These are phyloP conservation scores for Psettodes erumei DNA, from an alignment of 2,113 vertebrate species.

Conservation along the genomic window DNA sequence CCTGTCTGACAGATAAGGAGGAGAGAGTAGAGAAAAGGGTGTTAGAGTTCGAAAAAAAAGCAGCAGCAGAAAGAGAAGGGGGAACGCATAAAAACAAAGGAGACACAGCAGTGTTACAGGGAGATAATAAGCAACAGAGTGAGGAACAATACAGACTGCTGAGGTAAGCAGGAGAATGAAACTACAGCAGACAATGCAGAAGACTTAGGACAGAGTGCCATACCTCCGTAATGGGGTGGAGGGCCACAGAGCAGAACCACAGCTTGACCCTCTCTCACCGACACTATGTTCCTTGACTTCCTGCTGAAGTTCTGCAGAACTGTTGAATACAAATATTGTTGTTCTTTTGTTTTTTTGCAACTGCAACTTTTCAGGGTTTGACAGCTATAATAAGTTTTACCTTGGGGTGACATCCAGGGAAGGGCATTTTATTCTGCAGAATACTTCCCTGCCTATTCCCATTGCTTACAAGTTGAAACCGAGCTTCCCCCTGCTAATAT, in stretches of 20 bases:
- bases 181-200: slow-evolving; percentile 37
- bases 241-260: slow-evolving; percentile 90
- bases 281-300: slow-evolving; percentile 84
- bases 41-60: slow-evolving; percentile 22
- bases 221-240: slow-evolving; percentile 89
- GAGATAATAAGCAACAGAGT: slow-evolving; percentile 57
- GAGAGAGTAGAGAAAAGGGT: slow-evolving; percentile 39
- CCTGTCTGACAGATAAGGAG: slow-evolving; percentile 51
- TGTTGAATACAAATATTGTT: slow-evolving; percentile 70
- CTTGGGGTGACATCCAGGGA: slow-evolving; percentile 7
- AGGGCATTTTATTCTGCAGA: slow-evolving; percentile 35
- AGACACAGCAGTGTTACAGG: slow-evolving; percentile 34
- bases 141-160: slow-evolving; percentile 61
- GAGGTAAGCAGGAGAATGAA: slow-evolving; percentile 51
- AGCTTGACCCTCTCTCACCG: slow-evolving; percentile 90
- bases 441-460: slow-evolving; percentile 23
- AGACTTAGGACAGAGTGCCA: slow-evolving; percentile 22
- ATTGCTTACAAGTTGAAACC: not conserved
- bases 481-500: slow-evolving; percentile 37
- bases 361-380: slow-evolving; percentile 16
- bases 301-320: slow-evolving; percentile 89
- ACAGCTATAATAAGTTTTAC: slow-evolving; percentile 30
- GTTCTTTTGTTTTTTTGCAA: too few relatives aligned
- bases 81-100: slow-evolving; percentile 49
- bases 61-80: slow-evolving; percentile 19